Conservation (phyloP, 2,113 vertebrate species). For the Pristiophorus japonicus region DNA sequence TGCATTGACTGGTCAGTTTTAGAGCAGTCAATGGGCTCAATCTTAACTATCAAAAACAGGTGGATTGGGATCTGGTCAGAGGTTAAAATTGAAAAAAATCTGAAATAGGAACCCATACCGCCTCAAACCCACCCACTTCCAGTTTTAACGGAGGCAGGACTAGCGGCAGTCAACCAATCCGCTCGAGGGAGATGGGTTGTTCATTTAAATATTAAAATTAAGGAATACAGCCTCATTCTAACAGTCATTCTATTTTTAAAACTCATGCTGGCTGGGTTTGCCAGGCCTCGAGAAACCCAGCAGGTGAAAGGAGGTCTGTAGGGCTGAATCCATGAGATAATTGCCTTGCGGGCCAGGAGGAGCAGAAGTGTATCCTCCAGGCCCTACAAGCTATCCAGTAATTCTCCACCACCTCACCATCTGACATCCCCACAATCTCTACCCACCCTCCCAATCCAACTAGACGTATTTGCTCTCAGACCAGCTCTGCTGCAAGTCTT, state of each 20-base stretch:
- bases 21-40: not conserved
- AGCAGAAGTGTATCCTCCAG: not conserved
- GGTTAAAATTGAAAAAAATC: not conserved
- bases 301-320: not conserved
- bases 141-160: not conserved
- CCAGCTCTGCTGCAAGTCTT: no score
- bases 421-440: not conserved
- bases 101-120: not conserved
- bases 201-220: not conserved
- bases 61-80: not conserved
- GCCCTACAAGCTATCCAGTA: not conserved
- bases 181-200: no score
- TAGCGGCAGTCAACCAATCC: not conserved
- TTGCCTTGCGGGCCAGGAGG: not conserved
- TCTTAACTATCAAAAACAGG: not conserved
- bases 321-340: not conserved
- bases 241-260: no score
- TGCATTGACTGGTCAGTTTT: no score
- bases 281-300: not conserved
- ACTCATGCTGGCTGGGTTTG: not conserved
- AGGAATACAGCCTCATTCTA: no score
- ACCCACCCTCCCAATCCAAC: no score
- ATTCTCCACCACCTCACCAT: no score
- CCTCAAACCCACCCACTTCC: not conserved
- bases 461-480: no score